Conservation (phyloP, 2,797 vertebrate species). For the Melopsittacus undulatus region DNA sequence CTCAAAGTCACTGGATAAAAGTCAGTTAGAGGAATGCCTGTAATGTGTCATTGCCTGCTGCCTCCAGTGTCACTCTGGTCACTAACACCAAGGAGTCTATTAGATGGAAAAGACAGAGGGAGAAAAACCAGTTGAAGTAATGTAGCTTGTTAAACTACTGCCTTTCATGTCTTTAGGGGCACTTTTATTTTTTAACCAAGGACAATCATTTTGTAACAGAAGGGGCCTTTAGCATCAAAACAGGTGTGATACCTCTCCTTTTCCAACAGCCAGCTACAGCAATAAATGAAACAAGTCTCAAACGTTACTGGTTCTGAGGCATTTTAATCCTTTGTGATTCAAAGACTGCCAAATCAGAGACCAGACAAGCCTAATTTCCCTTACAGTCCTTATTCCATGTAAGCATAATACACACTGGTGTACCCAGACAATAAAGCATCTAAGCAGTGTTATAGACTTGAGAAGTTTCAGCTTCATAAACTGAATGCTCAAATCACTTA, state of each 20-base stretch:
- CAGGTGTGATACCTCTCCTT: background rate
- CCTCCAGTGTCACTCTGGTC: constrained; percentile 62
- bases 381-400: background rate
- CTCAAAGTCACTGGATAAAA: constrained; percentile 59
- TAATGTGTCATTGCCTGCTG: constrained; percentile 65
- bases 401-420: fast-evolving
- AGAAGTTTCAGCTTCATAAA: background rate
- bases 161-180: background rate
- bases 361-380: background rate
- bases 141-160: constrained; percentile 38
- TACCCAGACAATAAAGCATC: background rate
- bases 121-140: constrained; percentile 51
- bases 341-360: background rate
- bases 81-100: constrained; percentile 52
- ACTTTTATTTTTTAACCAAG: background rate
- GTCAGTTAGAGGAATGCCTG: constrained; percentile 53
- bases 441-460: background rate
- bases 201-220: background rate
- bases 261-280: background rate
- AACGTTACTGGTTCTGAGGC: background rate
- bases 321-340: background rate
- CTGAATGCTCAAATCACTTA: background rate
- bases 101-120: constrained; percentile 40
- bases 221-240: background rate
- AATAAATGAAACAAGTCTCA: background rate